Evolutionary conservation across 2,113 vertebrate genomes (phyloP).

Genomic region (Rhinoptilus africanus): DNA sequence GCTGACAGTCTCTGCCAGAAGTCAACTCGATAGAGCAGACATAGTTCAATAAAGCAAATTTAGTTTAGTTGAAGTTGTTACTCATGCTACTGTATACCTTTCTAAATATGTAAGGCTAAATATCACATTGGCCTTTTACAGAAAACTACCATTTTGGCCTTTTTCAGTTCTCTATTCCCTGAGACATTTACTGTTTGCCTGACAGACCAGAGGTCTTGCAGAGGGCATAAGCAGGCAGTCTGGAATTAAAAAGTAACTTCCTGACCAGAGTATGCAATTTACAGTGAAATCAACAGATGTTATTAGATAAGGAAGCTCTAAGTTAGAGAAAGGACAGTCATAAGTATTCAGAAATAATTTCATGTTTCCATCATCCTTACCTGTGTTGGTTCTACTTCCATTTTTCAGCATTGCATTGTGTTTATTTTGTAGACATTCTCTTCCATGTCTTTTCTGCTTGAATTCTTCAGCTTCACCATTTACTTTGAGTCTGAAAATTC

Average conservation of each 20-base stretch:
- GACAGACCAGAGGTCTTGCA: not conserved
- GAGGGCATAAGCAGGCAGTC: not conserved
- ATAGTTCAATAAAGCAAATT: not conserved
- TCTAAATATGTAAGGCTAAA: not conserved
- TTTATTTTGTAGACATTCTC: not conserved
- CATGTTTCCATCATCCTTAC: not conserved
- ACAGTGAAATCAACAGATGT: not conserved
- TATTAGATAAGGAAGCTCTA: not conserved
- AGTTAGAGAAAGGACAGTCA: not conserved
- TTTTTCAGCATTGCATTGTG: not conserved
- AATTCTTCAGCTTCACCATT: not conserved
- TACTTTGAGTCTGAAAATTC: not conserved
- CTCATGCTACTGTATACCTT: not conserved
- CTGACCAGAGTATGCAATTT: not conserved
- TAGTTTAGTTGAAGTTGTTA: not conserved
- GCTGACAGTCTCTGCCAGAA: not conserved
- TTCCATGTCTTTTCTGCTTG: not conserved
- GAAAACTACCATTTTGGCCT: not conserved
- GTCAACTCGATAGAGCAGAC: not conserved
- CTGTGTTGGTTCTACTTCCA: not conserved
- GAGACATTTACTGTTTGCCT: not conserved
- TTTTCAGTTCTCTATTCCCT: not conserved
- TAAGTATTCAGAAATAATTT: not conserved
- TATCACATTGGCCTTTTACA: conserved; percentile 1
- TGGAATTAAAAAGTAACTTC: conserved; percentile 15